These are phyloP conservation scores for Hippopotamyrus pictus DNA, from an alignment of 2,797 vertebrate species.

Conservation along the genomic window DNA sequence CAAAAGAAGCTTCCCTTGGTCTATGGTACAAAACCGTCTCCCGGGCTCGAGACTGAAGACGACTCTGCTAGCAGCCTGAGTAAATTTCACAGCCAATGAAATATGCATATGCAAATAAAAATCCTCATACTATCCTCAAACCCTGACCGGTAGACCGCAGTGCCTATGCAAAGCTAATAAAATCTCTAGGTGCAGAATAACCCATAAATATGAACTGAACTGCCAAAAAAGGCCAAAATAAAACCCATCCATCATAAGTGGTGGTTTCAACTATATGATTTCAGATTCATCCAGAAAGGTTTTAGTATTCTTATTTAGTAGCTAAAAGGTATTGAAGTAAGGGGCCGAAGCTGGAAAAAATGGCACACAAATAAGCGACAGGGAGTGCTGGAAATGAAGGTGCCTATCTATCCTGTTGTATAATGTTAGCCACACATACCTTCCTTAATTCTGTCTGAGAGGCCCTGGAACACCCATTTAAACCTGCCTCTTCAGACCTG, in stretches of 20 bases:
- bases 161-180: neutral
- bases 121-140: neutral
- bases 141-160: neutral
- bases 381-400: neutral
- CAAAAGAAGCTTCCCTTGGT: neutral
- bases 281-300: neutral
- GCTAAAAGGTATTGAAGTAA: neutral
- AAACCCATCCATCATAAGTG: neutral
- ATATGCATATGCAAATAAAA: constrained; percentile 12
- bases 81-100: neutral
- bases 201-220: constrained; percentile 4
- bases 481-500: neutral
- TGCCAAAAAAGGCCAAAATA: neutral
- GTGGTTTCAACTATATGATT: neutral
- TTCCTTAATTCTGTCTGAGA: neutral
- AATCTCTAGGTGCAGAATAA: neutral
- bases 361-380: neutral
- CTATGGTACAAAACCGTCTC: constrained; percentile 16
- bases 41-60: neutral
- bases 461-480: neutral
- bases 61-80: neutral
- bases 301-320: neutral
- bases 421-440: neutral
- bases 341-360: neutral
- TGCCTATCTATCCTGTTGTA: neutral